Evolutionary conservation across 1,140 invertebrate species (phyloP).

Genomic region (Cyclargus thomasi): DNA sequence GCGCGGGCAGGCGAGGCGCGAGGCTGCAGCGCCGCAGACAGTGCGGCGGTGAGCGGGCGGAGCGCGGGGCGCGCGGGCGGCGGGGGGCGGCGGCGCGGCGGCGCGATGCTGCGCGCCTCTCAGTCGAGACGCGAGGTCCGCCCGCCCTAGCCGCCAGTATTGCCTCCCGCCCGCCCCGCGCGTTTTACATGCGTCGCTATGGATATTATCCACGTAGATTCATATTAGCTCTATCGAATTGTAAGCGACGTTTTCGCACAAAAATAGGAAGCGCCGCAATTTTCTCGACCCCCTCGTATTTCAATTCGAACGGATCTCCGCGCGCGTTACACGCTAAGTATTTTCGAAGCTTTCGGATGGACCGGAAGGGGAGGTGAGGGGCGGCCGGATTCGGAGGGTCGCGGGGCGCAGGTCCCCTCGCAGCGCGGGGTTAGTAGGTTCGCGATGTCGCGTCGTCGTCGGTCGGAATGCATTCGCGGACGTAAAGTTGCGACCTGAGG

Average conservation of each 20-base stretch:
- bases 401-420: slow-evolving; percentile 66
- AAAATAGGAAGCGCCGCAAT: slow-evolving; percentile 27
- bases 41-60: slow-evolving; percentile 51
- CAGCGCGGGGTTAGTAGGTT: slow-evolving; percentile 71
- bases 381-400: slow-evolving; percentile 61
- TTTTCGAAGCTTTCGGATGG: slow-evolving; percentile 70
- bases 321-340: slow-evolving; percentile 61
- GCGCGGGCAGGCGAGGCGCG: slow-evolving; percentile 41
- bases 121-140: slow-evolving; percentile 71
- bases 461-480: slow-evolving; percentile 73
- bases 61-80: slow-evolving; percentile 41
- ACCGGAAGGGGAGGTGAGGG: slow-evolving; percentile 62
- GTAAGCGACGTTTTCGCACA: background rate
- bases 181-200: slow-evolving; percentile 44
- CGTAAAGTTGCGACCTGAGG: slow-evolving; percentile 70
- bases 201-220: slow-evolving; percentile 18
- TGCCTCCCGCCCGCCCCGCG: slow-evolving; percentile 57
- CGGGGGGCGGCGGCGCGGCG: slow-evolving; percentile 51
- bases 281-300: slow-evolving; percentile 26
- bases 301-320: slow-evolving; percentile 30
- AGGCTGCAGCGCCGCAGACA: slow-evolving; percentile 59
- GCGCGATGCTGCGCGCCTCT: slow-evolving; percentile 73
- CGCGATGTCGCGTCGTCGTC: slow-evolving; percentile 69
- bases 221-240: background rate
- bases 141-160: slow-evolving; percentile 62